phyloP scores from a whole-genome alignment of 2,888 invertebrate genomes.

The Brachyptera putata region DNA sequence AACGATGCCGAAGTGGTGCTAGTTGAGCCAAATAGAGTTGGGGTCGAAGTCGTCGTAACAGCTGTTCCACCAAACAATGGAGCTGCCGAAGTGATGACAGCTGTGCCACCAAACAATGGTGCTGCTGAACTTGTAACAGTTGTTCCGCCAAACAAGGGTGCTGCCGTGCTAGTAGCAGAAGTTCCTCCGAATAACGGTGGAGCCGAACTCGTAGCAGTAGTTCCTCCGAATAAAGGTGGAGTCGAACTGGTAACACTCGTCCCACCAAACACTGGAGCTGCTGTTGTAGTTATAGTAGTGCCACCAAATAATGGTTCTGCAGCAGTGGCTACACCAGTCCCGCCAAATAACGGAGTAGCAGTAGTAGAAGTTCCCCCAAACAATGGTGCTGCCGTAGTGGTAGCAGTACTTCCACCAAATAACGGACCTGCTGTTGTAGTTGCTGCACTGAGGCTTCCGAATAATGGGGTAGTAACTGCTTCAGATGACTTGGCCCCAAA shows the following conservation, averaged over 20 bases:
- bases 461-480: slow-evolving; percentile 40
- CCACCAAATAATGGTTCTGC: not conserved
- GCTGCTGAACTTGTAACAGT: not conserved
- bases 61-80: slow-evolving; percentile 50
- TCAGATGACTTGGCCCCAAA: slow-evolving; percentile 27
- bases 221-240: slow-evolving; percentile 2
- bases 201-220: slow-evolving; percentile 22
- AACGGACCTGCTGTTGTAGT: slow-evolving; percentile 32
- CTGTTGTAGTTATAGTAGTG: slow-evolving; percentile 7
- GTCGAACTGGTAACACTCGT: not conserved
- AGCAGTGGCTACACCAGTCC: not conserved
- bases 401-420: not conserved
- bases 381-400: slow-evolving; percentile 26
- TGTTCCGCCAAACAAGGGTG: not conserved
- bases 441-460: slow-evolving; percentile 39
- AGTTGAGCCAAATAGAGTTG: not conserved
- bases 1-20: not conserved
- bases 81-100: not conserved
- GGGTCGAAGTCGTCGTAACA: not conserved
- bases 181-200: not conserved
- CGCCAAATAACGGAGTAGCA: not conserved
- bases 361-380: slow-evolving; percentile 25
- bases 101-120: not conserved
- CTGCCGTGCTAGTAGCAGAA: not conserved
- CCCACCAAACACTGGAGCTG: not conserved